A percentile compares a stretch with the other conserved stretches of the same genome.
These are phyloP conservation scores for Brachionus manjavacas DNA, from an alignment of 1,140 invertebrate species.

Conservation along the genomic window DNA sequence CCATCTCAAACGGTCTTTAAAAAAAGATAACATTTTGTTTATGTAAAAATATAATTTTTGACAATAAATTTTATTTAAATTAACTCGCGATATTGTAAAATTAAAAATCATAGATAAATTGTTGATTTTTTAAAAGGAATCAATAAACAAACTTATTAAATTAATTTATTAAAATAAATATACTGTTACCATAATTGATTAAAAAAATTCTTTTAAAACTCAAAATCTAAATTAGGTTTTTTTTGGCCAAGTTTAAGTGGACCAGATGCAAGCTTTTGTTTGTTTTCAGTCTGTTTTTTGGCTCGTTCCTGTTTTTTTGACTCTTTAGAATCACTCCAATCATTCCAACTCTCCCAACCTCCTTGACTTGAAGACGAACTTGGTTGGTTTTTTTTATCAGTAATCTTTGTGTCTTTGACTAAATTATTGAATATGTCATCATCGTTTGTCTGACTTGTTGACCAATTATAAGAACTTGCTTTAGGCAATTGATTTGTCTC, in stretches of 20 bases:
- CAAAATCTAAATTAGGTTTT: neutral
- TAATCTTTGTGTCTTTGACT: slow-evolving; percentile 21
- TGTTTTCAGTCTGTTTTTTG: neutral
- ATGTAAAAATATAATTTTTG: too few species aligned
- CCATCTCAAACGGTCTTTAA: too few species aligned
- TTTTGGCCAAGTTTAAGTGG: slow-evolving; percentile 20
- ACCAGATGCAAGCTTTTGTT: neutral
- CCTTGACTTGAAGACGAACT: neutral
- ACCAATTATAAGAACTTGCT: slow-evolving; percentile 36
- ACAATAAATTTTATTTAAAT: too few species aligned
- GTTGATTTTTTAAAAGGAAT: too few species aligned
- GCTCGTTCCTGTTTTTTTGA: neutral
- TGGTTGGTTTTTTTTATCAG: neutral
- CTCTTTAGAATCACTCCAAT: slow-evolving; percentile 2
- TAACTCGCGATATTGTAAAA: too few species aligned
- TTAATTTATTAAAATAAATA: slow-evolving; percentile 20
- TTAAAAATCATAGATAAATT: too few species aligned
- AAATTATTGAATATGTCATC: slow-evolving; percentile 14
- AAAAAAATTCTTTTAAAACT: neutral
- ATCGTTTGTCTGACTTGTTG: neutral
- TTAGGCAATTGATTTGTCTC: slow-evolving; percentile 11
- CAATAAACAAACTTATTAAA: neutral
- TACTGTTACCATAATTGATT: neutral
- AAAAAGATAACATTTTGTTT: too few species aligned
- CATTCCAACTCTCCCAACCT: neutral